Base-by-base conservation (phyloP, 2,888 invertebrate species). In the Acleris cristana region DNA sequence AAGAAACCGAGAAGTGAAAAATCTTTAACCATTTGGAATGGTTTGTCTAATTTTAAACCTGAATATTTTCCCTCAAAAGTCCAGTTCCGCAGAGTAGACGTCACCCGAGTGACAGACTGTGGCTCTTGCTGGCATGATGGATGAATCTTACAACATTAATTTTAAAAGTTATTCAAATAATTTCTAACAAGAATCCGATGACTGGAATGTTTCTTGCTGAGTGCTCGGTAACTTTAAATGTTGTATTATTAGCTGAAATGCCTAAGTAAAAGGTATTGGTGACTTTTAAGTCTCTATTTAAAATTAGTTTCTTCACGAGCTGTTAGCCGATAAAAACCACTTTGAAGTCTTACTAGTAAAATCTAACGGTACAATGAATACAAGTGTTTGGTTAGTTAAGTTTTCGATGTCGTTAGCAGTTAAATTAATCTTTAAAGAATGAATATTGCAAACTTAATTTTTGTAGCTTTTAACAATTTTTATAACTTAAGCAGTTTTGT, bases 101-200 rank as follows among this genome's bases (percentile, higher is more conserved):
- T 66, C 66, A 62, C 61, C 23, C 56, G 51, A 65, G 45, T 56
- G 61, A 66, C 61, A 62, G 57, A 66, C 66, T 56, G 21, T 44
- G 61, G 61, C 52, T 66, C 66, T 61, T 48, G n/a, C 44, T 51
- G 44, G 18, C 52, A 52, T 66, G 66, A 66, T 66, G 56, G 61
- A 66, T 66, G 61, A 52, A 51, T 61, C 56, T 62, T 51, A 61
- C 45, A 53, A 57, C 61, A 66, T 66, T 61, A 61, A 66, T 66
- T 66, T 66, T 53, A 56, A 66, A 66, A 66, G 56, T 66, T 66
- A 62, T 62, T 62, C 52, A 52, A 66, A 66, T 56, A 40, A 56
- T 62, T 45, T 61, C 45, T 60, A 66, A 56, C 56, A 56, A 18
- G 45, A 62, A 66, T 62, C 45, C 66, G 66, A 62, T 66, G 66